Base-by-base conservation (phyloP, 2,888 invertebrate genomes). In the Hyposoter dolosus region DNA sequence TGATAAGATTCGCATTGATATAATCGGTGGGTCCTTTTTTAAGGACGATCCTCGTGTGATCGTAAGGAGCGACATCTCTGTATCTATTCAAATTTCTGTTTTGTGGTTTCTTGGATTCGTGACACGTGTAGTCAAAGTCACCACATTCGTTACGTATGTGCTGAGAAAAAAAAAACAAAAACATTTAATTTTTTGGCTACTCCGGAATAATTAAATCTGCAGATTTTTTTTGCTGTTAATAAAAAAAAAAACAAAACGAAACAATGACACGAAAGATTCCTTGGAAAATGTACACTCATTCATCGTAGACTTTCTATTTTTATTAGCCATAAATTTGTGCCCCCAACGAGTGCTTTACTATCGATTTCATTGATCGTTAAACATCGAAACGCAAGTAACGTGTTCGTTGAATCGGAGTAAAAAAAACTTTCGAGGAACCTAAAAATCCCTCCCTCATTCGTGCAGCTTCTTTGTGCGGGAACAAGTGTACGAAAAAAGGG, bases 61-160 rank as follows among this genome's bases (percentile, higher is more conserved):
- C 99, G 94, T 98, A 99, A 0, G 99, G 99, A 94, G 97, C 98
- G 10, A 99, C 99, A 96, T 99, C 99, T 91, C 98, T 95, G 94
- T 99, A 99, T 91, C 99, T 96, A 95, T 99, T 99, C 89, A 98
- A 95, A 84, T 95, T 95, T 93, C 97, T 97, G 94, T 98, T 98
- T 91, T 97, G 96, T 7, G 96, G 95, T 92, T 97, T 97, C 92
- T 96, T 96, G 9, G 98, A 97, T 94, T 97, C 98, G 83, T 95
- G 94, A 90, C 95, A 96, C 84, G 96, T 96, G 91, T 96, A 96
- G 74, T 95, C 95, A 92, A 95, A 96, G 86, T 95, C 95, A 84
- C 96, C 95, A 93, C 97, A 96, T 93, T 96, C 96, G 88, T 96
- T 95, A 63, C 97, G 96, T 90, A 98, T 97, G 94, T 96, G 96